Evolutionary conservation across 1,140 invertebrate species (phyloP), one percentile per base, ranked within the genome.

Genomic region (Hylyphantes graminicola): DNA sequence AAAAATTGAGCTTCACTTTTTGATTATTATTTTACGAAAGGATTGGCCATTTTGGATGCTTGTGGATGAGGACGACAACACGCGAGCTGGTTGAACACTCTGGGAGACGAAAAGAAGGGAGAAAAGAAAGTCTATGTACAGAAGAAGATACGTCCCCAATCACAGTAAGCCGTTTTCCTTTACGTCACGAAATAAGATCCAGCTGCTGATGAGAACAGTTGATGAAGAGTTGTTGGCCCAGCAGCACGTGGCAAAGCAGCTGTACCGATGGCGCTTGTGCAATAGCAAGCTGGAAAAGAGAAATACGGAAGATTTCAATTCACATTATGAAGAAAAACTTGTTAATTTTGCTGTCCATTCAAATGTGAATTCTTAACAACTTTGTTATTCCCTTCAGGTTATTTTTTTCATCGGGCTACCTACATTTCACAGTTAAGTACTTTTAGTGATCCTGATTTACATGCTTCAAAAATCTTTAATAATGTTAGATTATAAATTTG

Each of bases 141-240:
- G 61, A 83, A 74, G 70, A 55, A 83, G 75, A 81, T 73, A 81
- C 64, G 64, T 72, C 80, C 80, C 72, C 80, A 83, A 83, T 83
- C 80, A 83, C 80, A 83, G 80, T 83, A 83, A 83, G 80, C 79
- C 79, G 54, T 81, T 80, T 81, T 81, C 67, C 70, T 19, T 67
- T 21, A 82, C 57, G 74, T 64, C 55, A 57, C 74, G 73, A 50
- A 83, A 63, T 72, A 57, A 73, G 65, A 59, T 83, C 72, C 65
- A 19, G 65, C 59, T 83, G 59, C 57, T 83, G 9, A 83, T 61
- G 61, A 83, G 59, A 74, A 83, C 77, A 74, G 55, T 57, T n/a
- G 17, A 61, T 72, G 68, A 61, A 35, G 17, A 13, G 19, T 59
- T 59, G 50, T 35, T 65, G 11, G 21, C 70, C 63, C 68, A 74